Evolutionary conservation across 2,888 invertebrate species (phyloP).

Genomic region (Nomada lathburiana): DNA sequence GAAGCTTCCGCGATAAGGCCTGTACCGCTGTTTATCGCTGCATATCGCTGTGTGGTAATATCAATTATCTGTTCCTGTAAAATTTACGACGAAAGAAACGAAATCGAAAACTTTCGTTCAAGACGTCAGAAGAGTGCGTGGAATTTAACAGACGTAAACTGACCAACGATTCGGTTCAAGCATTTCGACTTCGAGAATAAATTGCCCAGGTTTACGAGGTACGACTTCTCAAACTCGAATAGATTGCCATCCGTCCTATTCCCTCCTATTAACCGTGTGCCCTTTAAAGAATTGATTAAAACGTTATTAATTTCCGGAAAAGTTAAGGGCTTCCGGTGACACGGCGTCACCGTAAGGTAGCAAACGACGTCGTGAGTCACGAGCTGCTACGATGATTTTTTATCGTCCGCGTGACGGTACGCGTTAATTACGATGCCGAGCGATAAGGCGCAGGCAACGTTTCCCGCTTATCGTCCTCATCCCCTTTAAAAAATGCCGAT

Average conservation of each 20-base stretch:
- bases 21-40: constrained; percentile 56
- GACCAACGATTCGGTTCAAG: constrained; percentile 3
- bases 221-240: background rate
- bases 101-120: constrained; percentile 47
- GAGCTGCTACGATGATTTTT: constrained; percentile 56
- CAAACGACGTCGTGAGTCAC: constrained; percentile 59
- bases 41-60: constrained; percentile 42
- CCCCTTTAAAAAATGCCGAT: constrained; percentile 20
- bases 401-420: constrained; percentile 69
- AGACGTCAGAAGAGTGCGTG: background rate
- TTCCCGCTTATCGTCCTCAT: constrained; percentile 41
- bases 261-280: constrained; percentile 1
- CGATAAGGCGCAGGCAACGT: constrained; percentile 55
- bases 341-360: constrained; percentile 64
- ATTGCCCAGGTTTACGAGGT: background rate
- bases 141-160: background rate
- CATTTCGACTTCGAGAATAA: constrained; percentile 17
- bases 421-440: constrained; percentile 69
- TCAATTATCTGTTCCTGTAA: constrained; percentile 63
- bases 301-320: constrained; percentile 59
- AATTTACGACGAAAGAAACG: constrained; percentile 49
- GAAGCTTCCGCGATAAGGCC: constrained; percentile 48
- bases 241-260: background rate
- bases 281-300: constrained; percentile 51
- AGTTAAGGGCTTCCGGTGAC: constrained; percentile 58